Percentiles rank a stretch among this genome's conserved stretches.
These are phyloP conservation scores for Pseudomyrmex flavicornis DNA, from an alignment of 1,140 invertebrate species.

Conservation along the genomic window DNA sequence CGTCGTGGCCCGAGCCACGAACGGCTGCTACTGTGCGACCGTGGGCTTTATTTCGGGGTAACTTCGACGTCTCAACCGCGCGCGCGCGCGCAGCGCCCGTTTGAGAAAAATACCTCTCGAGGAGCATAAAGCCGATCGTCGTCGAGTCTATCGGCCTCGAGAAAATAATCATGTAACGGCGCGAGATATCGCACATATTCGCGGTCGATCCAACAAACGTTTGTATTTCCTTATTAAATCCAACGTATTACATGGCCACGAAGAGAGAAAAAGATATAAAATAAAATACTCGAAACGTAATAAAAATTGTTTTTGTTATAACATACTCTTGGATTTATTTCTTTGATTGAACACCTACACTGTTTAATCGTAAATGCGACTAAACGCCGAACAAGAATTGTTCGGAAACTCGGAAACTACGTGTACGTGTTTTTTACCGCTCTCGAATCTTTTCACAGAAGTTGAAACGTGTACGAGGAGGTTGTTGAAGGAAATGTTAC, in stretches of 20 bases:
- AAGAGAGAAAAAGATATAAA: slow-evolving; percentile 1
- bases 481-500: slow-evolving; percentile 31
- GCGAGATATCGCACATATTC: not conserved
- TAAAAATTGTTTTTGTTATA: not conserved
- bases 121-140: slow-evolving; percentile 18
- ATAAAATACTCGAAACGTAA: not conserved
- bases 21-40: slow-evolving; percentile 48
- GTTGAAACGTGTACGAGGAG: slow-evolving; percentile 12
- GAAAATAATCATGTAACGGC: slow-evolving; percentile 8
- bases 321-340: too few species aligned
- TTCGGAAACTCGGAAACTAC: not conserved
- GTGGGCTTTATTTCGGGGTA: slow-evolving; percentile 64
- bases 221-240: not conserved
- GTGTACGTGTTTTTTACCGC: not conserved
- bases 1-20: slow-evolving; percentile 51
- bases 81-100: not conserved
- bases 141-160: slow-evolving; percentile 26
- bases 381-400: not conserved
- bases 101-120: slow-evolving; percentile 36
- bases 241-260: too few species aligned
- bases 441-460: slow-evolving; percentile 21
- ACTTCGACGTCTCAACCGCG: slow-evolving; percentile 18
- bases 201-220: not conserved
- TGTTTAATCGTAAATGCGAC: not conserved
- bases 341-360: not conserved